Percentiles rank a stretch among this genome's conserved stretches.
Conservation (phyloP, 2,797 vertebrate species). For the Cyprinella venusta region DNA sequence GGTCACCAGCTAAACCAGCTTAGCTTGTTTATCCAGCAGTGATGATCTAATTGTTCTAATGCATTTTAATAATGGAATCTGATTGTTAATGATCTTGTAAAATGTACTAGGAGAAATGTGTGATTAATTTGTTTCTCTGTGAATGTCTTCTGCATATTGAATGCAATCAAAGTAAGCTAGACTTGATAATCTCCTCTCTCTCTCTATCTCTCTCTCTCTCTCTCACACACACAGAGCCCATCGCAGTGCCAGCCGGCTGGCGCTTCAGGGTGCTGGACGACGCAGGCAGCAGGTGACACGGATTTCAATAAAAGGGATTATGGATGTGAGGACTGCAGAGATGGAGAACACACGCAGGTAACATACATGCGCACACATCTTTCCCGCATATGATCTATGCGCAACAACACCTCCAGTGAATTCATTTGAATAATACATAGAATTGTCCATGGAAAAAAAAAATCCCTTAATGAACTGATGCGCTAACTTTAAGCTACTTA, state of each 20-base stretch:
- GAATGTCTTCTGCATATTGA: conserved; percentile 14
- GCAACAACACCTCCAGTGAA: neutral
- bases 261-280: conserved; percentile 78
- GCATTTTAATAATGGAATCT: conserved; percentile 8
- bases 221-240: conserved; percentile 65
- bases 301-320: conserved; percentile 86
- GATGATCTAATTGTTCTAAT: neutral
- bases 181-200: neutral
- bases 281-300: conserved; percentile 81
- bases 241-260: conserved; percentile 73
- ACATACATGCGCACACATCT: conserved; percentile 56
- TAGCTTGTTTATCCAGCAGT: conserved; percentile 1
- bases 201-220: conserved; percentile 13
- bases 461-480: conserved; percentile 17
- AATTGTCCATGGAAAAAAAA: neutral
- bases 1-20: neutral
- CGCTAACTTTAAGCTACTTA: conserved; percentile 21
- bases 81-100: neutral
- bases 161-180: conserved; percentile 46
- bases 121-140: neutral
- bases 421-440: neutral
- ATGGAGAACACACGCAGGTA: conserved; percentile 63
- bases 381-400: conserved; percentile 36
- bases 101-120: neutral
- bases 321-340: conserved; percentile 76